Conservation (phyloP, 2,888 invertebrate species). For the Callinectes sapidus region DNA sequence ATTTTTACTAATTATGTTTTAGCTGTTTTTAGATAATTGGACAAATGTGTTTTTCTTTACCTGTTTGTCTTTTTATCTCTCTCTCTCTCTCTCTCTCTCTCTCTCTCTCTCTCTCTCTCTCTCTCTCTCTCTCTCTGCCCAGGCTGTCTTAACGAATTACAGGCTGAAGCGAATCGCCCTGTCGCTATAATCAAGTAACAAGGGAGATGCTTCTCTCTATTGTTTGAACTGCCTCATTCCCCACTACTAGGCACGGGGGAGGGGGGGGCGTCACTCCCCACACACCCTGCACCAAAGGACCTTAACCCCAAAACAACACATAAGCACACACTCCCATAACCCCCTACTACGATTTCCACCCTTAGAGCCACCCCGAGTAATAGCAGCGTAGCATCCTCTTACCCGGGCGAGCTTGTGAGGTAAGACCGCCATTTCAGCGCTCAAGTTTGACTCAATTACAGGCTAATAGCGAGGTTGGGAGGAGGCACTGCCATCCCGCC, state of each 20-base stretch:
- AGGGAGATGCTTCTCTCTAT: constrained; percentile 32
- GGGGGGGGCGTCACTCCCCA: neutral
- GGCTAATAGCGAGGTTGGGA: constrained; percentile 49
- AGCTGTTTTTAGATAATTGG: too few relatives aligned
- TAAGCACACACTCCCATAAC: neutral
- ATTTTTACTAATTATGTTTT: neutral
- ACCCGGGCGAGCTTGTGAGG: neutral
- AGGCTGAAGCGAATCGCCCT: too few relatives aligned
- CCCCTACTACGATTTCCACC: neutral
- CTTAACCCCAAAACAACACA: neutral
- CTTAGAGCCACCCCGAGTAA: neutral
- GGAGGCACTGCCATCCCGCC: constrained; percentile 3
- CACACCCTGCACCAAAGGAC: neutral
- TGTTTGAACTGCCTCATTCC: constrained; percentile 52
- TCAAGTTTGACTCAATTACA: constrained; percentile 66
- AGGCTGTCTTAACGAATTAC: constrained; percentile 20
- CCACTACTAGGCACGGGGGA: neutral
- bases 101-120: constrained; percentile 41
- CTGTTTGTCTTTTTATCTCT: neutral
- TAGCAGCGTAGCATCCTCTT: neutral
- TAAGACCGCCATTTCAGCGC: constrained; percentile 54
- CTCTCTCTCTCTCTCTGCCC: constrained; percentile 37
- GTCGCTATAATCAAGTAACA: constrained; percentile 48
- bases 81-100: constrained; percentile 42
- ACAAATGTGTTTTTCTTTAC: neutral